phyloP scores from a whole-genome alignment of 2,113 vertebrate genomes.

The Pelobates fuscus region DNA sequence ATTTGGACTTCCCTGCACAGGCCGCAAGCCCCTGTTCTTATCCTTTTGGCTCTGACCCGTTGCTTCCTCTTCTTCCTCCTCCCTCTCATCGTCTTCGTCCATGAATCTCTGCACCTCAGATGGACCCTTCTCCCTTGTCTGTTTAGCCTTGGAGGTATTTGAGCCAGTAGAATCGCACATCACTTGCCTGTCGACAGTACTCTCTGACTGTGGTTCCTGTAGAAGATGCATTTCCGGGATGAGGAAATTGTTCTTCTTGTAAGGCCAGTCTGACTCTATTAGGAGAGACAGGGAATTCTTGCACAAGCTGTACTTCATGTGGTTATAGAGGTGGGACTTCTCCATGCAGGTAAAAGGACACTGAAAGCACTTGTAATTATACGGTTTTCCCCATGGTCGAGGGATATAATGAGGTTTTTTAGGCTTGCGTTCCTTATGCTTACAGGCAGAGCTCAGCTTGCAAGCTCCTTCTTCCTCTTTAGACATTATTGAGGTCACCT shows the following conservation, averaged over 20 bases:
- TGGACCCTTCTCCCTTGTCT: accelerated
- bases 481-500: conserved; percentile 73
- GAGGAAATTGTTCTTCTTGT: conserved; percentile 82
- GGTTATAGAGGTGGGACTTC: conserved; percentile 98
- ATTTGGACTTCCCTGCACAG: conserved; percentile 23
- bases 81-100: conserved; percentile 44
- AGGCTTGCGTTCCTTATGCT: conserved; percentile 91
- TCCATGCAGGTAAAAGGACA: conserved; percentile 99
- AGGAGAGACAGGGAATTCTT: conserved; percentile 96
- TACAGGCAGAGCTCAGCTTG: conserved; percentile 77
- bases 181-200: conserved; percentile 60
- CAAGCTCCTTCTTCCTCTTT: conserved; percentile 79
- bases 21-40: conserved; percentile 37
- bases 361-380: conserved; percentile 99
- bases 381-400: conserved; percentile 93
- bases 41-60: conserved; percentile 55
- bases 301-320: conserved; percentile 99
- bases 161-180: background rate
- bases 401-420: conserved; percentile 98
- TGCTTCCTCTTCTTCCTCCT: conserved; percentile 64
- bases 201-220: conserved; percentile 55
- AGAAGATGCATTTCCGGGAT: conserved; percentile 78
- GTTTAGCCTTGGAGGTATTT: background rate
- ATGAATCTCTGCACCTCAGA: background rate
- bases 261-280: conserved; percentile 90